phyloP scores from a whole-genome alignment of 1,140 invertebrate genomes.

The Armadillidium nasatum region DNA sequence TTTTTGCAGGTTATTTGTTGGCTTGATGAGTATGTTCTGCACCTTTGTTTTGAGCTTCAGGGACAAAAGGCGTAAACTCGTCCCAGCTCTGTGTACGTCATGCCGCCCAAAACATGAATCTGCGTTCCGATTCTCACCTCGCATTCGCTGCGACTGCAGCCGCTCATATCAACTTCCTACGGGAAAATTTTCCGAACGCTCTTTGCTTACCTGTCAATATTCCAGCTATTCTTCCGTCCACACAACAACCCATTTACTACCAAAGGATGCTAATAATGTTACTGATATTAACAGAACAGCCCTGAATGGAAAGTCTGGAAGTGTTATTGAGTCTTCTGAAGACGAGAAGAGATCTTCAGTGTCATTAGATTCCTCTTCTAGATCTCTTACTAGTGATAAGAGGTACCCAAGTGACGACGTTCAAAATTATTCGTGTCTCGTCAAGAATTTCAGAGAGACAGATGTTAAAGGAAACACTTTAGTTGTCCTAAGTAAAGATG shows the following conservation, averaged over 20 bases:
- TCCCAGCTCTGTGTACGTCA: neutral
- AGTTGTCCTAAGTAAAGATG: neutral
- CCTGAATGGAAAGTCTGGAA: too few species aligned
- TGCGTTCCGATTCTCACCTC: neutral
- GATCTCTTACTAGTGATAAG: neutral
- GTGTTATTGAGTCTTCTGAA: too few species aligned
- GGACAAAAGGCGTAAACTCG: slow-evolving; percentile 16
- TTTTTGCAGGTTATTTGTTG: slow-evolving; percentile 33
- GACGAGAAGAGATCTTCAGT: neutral
- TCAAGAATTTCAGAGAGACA: neutral
- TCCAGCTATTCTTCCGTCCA: slow-evolving; percentile 6
- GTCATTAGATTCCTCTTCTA: neutral
- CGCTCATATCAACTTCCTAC: neutral
- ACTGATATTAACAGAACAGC: too few species aligned
- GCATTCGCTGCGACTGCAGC: neutral
- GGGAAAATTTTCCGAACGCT: neutral
- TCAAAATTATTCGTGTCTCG: neutral
- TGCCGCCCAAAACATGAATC: neutral
- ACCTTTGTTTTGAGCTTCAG: slow-evolving; percentile 31
- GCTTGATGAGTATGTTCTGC: slow-evolving; percentile 31
- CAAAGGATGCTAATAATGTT: neutral
- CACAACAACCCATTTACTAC: neutral
- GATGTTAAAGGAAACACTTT: neutral
- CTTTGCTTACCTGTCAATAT: neutral
- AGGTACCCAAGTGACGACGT: neutral